A percentile compares a stretch with the other conserved stretches of the same genome.
Conservation (phyloP, 1,140 invertebrate species). For the Drosophila simulans region DNA sequence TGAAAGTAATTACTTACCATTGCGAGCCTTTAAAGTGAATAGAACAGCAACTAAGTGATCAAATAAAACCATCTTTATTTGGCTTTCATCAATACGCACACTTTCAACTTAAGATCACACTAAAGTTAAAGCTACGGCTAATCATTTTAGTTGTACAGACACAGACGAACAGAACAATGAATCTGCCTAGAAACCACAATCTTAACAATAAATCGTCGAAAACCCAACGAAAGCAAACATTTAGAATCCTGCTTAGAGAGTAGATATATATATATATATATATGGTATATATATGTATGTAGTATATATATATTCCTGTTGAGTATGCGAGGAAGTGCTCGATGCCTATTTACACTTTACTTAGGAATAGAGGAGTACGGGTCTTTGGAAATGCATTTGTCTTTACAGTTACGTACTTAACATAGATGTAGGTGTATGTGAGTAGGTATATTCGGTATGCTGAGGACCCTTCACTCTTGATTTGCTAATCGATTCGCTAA, state of each 20-base stretch:
- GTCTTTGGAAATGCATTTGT: conserved; percentile 31
- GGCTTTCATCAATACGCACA: conserved; percentile 53
- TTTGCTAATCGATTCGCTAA: conserved; percentile 61
- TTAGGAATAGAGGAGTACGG: conserved; percentile 48
- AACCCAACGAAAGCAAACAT: conserved; percentile 38
- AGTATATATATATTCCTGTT: conserved; percentile 15
- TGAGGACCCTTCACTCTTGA: conserved; percentile 38
- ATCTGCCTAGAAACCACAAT: conserved; percentile 62
- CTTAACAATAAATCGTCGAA: conserved; percentile 44
- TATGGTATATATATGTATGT: not conserved
- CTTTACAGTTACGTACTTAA: conserved; percentile 64
- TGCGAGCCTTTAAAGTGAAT: not conserved
- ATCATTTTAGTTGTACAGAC: conserved; percentile 60
- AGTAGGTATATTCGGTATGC: conserved; percentile 47
- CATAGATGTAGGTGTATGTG: conserved; percentile 45
- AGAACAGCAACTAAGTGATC: conserved; percentile 3
- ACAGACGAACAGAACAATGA: conserved; percentile 50
- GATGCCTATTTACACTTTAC: conserved; percentile 75
- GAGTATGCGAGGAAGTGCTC: conserved; percentile 9
- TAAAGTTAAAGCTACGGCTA: conserved; percentile 54
- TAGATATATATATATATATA: conserved; percentile 24
- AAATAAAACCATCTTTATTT: conserved; percentile 71
- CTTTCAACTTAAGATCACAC: conserved; percentile 50
- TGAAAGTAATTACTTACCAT: not conserved
- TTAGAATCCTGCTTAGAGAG: conserved; percentile 37